Evolutionary conservation across 2,797 vertebrate species (phyloP).

Genomic region (Argyrosomus regius): DNA sequence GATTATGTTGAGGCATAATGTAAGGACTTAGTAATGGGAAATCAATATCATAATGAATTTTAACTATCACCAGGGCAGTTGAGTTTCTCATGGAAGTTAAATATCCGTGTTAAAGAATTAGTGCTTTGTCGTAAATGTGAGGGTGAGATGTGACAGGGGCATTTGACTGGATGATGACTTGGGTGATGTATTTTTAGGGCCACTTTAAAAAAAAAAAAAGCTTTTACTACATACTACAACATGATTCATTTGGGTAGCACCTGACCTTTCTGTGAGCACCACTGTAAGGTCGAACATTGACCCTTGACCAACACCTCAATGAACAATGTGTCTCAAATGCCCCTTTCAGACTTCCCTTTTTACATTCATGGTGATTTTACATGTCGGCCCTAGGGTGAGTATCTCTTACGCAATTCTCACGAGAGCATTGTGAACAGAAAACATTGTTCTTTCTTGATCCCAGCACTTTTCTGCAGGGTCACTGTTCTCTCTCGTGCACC

Average conservation of each 20-base stretch:
- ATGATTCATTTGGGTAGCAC: neutral
- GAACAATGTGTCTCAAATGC: constrained; percentile 3
- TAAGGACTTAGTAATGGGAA: neutral
- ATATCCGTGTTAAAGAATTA: neutral
- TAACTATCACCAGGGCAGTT: too few species aligned
- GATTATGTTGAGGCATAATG: constrained; percentile 1
- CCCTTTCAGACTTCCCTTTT: neutral
- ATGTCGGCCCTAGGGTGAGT: neutral
- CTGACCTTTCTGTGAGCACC: constrained; percentile 21
- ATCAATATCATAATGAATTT: constrained; percentile 21
- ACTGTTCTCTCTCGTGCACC: too few species aligned
- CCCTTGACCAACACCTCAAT: neutral
- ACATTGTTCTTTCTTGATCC: too few species aligned
- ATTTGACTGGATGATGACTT: constrained; percentile 9
- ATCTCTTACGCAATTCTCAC: too few species aligned
- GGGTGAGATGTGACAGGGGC: neutral
- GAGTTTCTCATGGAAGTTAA: neutral
- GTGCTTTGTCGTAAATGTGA: constrained; percentile 1
- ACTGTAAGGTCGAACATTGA: constrained; percentile 1
- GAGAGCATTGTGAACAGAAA: too few species aligned
- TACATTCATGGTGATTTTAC: constrained; percentile 2
- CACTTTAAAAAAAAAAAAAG: neutral
- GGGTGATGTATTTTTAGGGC: neutral
- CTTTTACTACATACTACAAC: constrained; percentile 7
- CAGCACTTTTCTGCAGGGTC: too few species aligned